Conservation (phyloP, 2,888 invertebrate genomes). For the Macaria liturata region DNA sequence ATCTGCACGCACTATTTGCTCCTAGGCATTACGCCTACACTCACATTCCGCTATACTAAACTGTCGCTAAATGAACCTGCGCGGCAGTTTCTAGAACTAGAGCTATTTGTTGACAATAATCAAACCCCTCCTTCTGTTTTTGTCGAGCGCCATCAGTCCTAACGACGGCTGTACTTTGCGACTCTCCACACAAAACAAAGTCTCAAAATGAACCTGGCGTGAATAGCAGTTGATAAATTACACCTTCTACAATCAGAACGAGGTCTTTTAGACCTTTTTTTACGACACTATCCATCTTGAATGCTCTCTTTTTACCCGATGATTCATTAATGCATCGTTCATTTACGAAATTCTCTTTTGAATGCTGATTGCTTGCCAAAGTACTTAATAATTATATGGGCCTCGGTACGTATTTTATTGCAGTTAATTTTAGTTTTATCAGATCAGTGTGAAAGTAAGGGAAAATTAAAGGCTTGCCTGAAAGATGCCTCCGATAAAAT, state of each 20-base stretch:
- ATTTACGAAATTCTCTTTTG: constrained; percentile 18
- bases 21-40: constrained; percentile 26
- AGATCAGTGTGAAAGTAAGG: constrained; percentile 22
- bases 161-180: constrained; percentile 15
- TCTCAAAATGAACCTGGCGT: constrained; percentile 21
- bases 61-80: constrained; percentile 18
- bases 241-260: constrained; percentile 25
- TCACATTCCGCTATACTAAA: constrained; percentile 20
- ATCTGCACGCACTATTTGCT: constrained; percentile 28
- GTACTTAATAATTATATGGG: constrained; percentile 20
- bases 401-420: constrained; percentile 23
- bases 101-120: constrained; percentile 10
- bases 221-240: constrained; percentile 29
- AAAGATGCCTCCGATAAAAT: constrained; percentile 24
- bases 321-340: constrained; percentile 20
- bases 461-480: constrained; percentile 24
- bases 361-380: constrained; percentile 13
- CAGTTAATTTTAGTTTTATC: constrained; percentile 17
- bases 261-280: constrained; percentile 24
- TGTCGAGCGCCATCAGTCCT: constrained; percentile 4
- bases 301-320: constrained; percentile 23
- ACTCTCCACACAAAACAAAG: constrained; percentile 21
- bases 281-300: constrained; percentile 18
- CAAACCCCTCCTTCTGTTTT: constrained; percentile 7
- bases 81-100: constrained; percentile 6